phyloP scores from a whole-genome alignment of 2,113 vertebrate genomes.

The Epinephelus lanceolatus region DNA sequence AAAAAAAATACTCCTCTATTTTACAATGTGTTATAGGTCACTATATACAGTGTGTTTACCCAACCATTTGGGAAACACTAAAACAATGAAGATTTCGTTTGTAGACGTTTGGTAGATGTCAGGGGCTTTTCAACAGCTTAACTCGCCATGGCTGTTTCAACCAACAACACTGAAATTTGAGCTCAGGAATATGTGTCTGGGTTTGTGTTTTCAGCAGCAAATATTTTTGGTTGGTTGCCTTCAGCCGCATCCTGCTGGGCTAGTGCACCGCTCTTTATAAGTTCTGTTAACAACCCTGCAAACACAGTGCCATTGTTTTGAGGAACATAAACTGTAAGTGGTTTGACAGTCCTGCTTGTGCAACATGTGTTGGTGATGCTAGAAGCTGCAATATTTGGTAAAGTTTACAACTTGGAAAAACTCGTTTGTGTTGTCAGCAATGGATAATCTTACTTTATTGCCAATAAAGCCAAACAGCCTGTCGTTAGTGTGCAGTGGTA shows the following conservation, averaged over 20 bases:
- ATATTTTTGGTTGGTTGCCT: slow-evolving; percentile 10
- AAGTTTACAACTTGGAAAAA: slow-evolving; percentile 6
- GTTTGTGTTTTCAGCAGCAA: slow-evolving; percentile 17
- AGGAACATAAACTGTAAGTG: not conserved
- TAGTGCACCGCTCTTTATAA: not conserved
- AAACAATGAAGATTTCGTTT: not conserved
- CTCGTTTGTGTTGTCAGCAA: not conserved
- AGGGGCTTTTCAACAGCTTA: not conserved
- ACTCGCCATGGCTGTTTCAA: not conserved
- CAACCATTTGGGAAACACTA: not conserved
- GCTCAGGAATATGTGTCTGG: not conserved
- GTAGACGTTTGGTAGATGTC: not conserved
- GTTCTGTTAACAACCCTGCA: slow-evolving; percentile 13
- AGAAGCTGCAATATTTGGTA: not conserved
- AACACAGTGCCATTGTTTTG: slow-evolving; percentile 36
- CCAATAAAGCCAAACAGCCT: not conserved
- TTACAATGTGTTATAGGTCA: not conserved
- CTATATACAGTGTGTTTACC: not conserved
- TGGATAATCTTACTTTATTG: not conserved
- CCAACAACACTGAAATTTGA: not conserved
- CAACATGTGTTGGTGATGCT: slow-evolving; percentile 10
- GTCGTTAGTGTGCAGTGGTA: not conserved
- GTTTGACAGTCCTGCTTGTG: not conserved
- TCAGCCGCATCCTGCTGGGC: slow-evolving; percentile 7
- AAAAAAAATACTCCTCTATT: not conserved